A percentile compares a stretch with the other conserved stretches of the same genome.
phyloP scores from a whole-genome alignment of 2,113 vertebrate species.

The Felis catus region F.catus_Fca126_mat1.0 CM031419.1:138349501-138350000 shows the following conservation, averaged over 20 bases:
- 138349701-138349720: not conserved
- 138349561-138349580: slow-evolving; percentile 45
- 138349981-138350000: slow-evolving; percentile 11
- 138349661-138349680: slow-evolving; percentile 24
- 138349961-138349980: not conserved
- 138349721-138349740: slow-evolving; percentile 10
- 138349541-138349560: not conserved
- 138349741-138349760: not conserved
- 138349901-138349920: not conserved
- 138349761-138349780: not conserved
- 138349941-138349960: not conserved
- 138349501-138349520: not conserved
- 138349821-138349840: not conserved
- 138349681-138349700: not conserved
- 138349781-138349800: not conserved
- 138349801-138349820: not conserved
- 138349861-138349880: not conserved
- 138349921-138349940: not conserved
- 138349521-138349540: not conserved
- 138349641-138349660: slow-evolving; percentile 21
- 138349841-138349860: not conserved
- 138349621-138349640: not conserved
- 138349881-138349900: not conserved
- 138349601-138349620: not conserved
- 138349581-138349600: not conserved